phyloP scores from a whole-genome alignment of 1,140 invertebrate genomes.

The Dolichoris vasculosae region DNA sequence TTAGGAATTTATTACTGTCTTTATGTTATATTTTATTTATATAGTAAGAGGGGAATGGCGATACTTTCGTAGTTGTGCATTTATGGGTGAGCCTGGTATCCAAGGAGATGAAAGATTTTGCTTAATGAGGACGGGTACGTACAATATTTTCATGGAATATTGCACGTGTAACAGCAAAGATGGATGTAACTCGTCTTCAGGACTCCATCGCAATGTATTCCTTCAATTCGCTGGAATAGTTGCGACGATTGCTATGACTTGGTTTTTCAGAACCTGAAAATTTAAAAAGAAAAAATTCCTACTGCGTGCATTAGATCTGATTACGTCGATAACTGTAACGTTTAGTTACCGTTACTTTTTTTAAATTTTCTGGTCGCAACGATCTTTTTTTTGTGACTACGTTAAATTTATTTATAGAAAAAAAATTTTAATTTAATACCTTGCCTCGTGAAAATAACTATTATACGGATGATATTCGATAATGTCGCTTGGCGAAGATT shows the following conservation, averaged over 20 bases:
- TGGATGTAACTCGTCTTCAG: conserved; percentile 84
- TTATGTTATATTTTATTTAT: conserved; percentile 63
- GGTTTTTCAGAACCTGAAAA: conserved; percentile 53
- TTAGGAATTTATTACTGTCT: not conserved
- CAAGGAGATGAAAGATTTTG: conserved; percentile 93
- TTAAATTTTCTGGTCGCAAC: not conserved
- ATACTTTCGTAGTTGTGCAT: conserved; percentile 92
- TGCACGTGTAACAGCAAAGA: conserved; percentile 95
- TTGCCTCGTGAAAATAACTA: not conserved
- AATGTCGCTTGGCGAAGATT: not conserved
- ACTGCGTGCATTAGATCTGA: not conserved
- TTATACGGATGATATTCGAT: not conserved
- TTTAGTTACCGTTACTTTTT: conserved; percentile 2
- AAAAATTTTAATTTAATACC: conserved; percentile 10
- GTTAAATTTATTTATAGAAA: not conserved
- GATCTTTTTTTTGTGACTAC: conserved; percentile 10
- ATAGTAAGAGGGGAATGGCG: conserved; percentile 92
- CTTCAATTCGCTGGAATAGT: conserved; percentile 42
- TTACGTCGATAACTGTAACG: conserved; percentile 6
- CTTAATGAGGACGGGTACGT: conserved; percentile 91
- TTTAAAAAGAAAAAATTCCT: not conserved
- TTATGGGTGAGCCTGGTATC: conserved; percentile 91
- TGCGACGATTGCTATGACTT: conserved; percentile 24
- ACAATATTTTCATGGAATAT: conserved; percentile 95
- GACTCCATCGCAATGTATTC: conserved; percentile 56